phyloP scores from a whole-genome alignment of 30 jellyfish, hydroid and myxozoan species.

The Pseudorhiza aurosa region DNA sequence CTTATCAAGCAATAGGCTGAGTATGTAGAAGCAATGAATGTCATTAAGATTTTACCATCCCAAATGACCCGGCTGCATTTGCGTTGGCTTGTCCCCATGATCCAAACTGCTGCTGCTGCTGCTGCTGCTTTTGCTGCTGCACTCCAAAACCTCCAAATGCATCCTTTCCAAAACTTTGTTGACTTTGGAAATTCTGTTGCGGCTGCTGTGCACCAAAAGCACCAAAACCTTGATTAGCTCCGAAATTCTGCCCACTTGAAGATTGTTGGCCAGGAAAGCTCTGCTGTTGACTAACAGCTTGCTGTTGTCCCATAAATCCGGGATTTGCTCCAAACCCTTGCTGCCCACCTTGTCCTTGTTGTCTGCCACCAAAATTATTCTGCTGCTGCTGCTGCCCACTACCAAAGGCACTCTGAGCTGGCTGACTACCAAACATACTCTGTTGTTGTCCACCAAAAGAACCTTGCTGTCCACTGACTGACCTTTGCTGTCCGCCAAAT shows the following conservation, averaged over 20 bases:
- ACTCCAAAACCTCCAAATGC: constrained; percentile 5
- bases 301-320: constrained; percentile 36
- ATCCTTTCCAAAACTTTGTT: neutral
- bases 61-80: constrained; percentile 46
- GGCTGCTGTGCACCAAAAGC: neutral
- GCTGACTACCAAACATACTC: neutral
- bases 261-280: constrained; percentile 51
- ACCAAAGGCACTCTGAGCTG: neutral
- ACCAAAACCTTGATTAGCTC: constrained; percentile 33
- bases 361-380: constrained; percentile 29
- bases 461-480: constrained; percentile 31
- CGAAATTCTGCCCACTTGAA: constrained; percentile 27
- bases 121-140: constrained; percentile 48
- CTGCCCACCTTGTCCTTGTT: constrained; percentile 43
- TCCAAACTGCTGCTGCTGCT: constrained; percentile 70
- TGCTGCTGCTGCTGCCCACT: constrained; percentile 18
- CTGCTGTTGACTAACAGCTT: constrained; percentile 11
- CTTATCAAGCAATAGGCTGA: neutral
- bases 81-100: constrained; percentile 60
- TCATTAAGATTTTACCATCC: constrained; percentile 44
- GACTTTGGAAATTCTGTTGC: neutral
- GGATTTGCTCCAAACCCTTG: constrained; percentile 28
- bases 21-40: too few species aligned
- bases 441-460: constrained; percentile 38
- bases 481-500: constrained; percentile 22